Percentiles rank a stretch among this genome's conserved stretches.
Evolutionary conservation across 2,888 invertebrate genomes (phyloP).

Genomic region (Monochamus alternatus): DNA sequence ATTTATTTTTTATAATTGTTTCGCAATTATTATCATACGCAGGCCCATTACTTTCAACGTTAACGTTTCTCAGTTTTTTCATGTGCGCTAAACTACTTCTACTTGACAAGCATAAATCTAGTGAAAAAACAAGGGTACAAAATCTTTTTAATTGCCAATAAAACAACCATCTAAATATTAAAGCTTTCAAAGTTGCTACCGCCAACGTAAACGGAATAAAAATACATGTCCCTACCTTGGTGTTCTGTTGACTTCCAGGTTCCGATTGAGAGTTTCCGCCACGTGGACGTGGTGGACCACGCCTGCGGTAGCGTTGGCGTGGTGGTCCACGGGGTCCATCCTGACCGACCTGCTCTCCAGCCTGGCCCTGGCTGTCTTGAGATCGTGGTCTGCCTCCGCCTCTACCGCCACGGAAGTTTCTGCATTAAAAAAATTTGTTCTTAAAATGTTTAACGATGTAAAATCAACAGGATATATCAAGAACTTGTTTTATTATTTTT

Average conservation of each 20-base stretch:
- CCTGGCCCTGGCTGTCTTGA: constrained; percentile 72
- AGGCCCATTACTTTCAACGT: no score
- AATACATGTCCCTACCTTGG: constrained; percentile 56
- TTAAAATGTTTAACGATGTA: no score
- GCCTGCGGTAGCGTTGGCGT: constrained; percentile 71
- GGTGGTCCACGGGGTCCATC: constrained; percentile 66
- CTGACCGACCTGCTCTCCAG: constrained; percentile 69
- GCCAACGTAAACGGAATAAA: background rate
- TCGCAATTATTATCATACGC: no score
- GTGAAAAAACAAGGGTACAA: no score
- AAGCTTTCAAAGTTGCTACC: no score
- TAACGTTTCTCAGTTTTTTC: background rate
- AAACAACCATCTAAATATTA: background rate
- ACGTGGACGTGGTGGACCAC: constrained; percentile 68
- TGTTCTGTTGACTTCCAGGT: constrained; percentile 58
- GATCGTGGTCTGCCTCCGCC: constrained; percentile 74
- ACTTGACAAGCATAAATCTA: no score
- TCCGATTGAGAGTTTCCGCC: constrained; percentile 69
- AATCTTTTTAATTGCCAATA: no score
- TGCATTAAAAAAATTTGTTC: background rate
- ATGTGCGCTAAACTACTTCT: no score
- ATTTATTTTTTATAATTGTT: no score
- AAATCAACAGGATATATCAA: no score
- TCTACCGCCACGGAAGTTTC: constrained; percentile 81
- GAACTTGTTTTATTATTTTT: no score